Evolutionary conservation across 2,797 vertebrate genomes (phyloP).

Genomic region (Phrynocephalus vlangalii): DNA sequence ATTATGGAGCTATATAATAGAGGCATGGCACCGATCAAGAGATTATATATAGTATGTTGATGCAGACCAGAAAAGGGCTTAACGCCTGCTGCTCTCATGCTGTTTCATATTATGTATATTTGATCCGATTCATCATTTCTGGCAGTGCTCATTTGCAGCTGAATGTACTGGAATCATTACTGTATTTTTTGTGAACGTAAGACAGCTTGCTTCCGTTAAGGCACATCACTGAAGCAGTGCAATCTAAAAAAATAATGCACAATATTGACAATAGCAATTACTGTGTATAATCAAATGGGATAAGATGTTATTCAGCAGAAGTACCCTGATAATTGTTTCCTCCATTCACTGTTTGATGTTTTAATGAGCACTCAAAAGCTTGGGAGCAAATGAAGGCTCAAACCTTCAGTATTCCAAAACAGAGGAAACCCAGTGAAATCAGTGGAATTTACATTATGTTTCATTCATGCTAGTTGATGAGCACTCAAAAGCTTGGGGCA

Average conservation of each 20-base stretch:
- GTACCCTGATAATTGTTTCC: too few relatives aligned
- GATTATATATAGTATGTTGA: too few relatives aligned
- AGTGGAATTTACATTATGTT: too few relatives aligned
- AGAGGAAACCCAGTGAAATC: too few relatives aligned
- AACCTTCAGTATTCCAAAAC: too few relatives aligned
- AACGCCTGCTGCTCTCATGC: not conserved
- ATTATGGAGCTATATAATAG: constrained; percentile 7
- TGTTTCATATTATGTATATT: not conserved
- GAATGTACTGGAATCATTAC: not conserved
- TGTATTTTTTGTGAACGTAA: not conserved
- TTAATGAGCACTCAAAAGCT: not conserved
- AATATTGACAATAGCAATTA: not conserved
- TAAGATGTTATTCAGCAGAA: too few relatives aligned
- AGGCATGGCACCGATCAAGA: not conserved
- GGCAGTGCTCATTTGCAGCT: not conserved
- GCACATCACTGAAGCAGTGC: not conserved
- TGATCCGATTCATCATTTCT: not conserved
- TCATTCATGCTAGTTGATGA: too few relatives aligned
- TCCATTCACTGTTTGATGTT: not conserved
- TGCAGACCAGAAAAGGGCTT: not conserved
- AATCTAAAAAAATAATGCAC: not conserved
- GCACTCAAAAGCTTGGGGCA: too few relatives aligned
- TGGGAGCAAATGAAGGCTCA: not conserved
- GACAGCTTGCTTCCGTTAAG: not conserved
- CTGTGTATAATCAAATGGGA: not conserved